Percentiles rank a stretch among this genome's conserved stretches.
Evolutionary conservation across 2,113 vertebrate genomes (phyloP).

Genomic region (Psettodes erumei): DNA sequence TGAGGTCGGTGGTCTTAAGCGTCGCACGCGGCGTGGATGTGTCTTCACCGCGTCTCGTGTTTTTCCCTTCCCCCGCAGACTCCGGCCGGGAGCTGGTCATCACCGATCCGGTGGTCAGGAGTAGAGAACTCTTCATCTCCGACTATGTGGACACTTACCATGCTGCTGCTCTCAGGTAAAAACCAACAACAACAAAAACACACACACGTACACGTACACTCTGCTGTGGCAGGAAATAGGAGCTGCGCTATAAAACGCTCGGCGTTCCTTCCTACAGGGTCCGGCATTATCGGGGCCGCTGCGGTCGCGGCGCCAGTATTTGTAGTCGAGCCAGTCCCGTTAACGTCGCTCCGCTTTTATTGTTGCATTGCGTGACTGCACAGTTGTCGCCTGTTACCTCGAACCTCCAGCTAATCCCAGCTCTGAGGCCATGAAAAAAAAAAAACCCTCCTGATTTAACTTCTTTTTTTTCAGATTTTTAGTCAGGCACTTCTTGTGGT

Average conservation of each 20-base stretch:
- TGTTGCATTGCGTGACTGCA: not conserved
- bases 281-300: not conserved
- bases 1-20: not conserved
- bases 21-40: not conserved
- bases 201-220: not conserved
- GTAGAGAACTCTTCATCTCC: constrained; percentile 98
- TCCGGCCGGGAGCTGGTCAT: constrained; percentile 98
- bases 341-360: not conserved
- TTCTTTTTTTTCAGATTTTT: too few relatives aligned
- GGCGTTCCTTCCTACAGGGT: not conserved
- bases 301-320: not conserved
- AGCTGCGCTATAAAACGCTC: not conserved
- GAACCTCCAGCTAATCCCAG: not conserved
- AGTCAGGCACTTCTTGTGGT: not conserved
- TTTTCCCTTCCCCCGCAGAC: constrained; percentile 83
- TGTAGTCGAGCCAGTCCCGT: not conserved
- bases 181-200: not conserved
- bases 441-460: not conserved
- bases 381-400: not conserved
- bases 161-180: constrained; percentile 96
- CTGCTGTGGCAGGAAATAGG: not conserved
- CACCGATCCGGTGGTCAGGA: constrained; percentile 97
- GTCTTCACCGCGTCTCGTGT: not conserved
- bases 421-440: not conserved
- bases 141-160: constrained; percentile 99